Evolutionary conservation across 1,140 invertebrate species (phyloP).

Genomic region (Chrysomallon squamiferum): DNA sequence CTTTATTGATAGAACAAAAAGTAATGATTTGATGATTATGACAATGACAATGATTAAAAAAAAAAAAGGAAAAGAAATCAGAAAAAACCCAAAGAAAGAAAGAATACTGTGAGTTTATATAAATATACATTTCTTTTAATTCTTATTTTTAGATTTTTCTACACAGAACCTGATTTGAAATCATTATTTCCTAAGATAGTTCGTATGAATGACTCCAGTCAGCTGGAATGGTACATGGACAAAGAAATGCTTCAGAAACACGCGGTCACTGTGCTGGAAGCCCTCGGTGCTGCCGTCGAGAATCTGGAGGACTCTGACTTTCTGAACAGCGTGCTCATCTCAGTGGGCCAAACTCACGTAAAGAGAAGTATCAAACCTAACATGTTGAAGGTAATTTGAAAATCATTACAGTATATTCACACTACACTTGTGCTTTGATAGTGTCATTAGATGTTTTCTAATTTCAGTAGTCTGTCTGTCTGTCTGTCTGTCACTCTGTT

Average conservation of each 20-base stretch:
- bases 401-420: background rate
- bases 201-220: constrained; percentile 49
- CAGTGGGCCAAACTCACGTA: constrained; percentile 54
- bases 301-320: constrained; percentile 52
- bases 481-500: no score
- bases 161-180: constrained; percentile 49
- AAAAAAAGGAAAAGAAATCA: no score
- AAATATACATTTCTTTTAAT: background rate
- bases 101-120: no score
- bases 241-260: constrained; percentile 51
- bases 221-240: constrained; percentile 54
- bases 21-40: no score
- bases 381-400: constrained; percentile 46
- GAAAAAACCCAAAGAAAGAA: no score
- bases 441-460: constrained; percentile 48
- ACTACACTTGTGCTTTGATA: no score
- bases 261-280: constrained; percentile 48
- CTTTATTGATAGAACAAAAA: no score
- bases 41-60: no score
- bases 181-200: constrained; percentile 54
- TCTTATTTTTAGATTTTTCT: constrained; percentile 43
- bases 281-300: constrained; percentile 46
- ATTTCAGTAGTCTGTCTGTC: constrained; percentile 33
- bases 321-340: constrained; percentile 48
- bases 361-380: constrained; percentile 49